Evolutionary conservation across 2,113 vertebrate genomes (phyloP).

Genomic region (Coryphaenoides rupestris): DNA sequence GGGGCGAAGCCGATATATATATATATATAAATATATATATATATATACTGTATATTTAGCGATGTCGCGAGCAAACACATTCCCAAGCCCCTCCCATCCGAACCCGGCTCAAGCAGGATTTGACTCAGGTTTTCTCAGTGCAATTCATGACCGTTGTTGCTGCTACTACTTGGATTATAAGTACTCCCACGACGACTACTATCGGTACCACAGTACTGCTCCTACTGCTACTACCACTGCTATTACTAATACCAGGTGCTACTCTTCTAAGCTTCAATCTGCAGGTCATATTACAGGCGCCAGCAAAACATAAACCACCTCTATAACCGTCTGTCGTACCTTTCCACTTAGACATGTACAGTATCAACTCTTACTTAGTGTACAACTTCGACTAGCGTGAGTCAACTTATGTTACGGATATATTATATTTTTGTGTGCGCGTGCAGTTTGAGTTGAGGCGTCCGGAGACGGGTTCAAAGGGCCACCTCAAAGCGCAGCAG

Average conservation of each 20-base stretch:
- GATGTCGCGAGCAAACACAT: conserved; percentile 28
- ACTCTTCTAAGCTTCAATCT: conserved; percentile 52
- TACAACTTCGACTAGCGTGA: conserved; percentile 16
- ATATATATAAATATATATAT: too few relatives aligned
- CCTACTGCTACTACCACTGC: conserved; percentile 23
- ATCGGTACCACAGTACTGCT: conserved; percentile 39
- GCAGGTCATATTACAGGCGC: conserved; percentile 53
- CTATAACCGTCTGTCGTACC: conserved; percentile 18
- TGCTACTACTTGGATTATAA: conserved; percentile 57
- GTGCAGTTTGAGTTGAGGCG: background rate
- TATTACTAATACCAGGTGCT: conserved; percentile 56
- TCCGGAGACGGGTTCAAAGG: conserved; percentile 28
- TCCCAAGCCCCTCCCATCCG: conserved; percentile 41
- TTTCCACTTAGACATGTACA: conserved; percentile 34
- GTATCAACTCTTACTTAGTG: conserved; percentile 28
- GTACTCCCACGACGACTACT: conserved; percentile 38
- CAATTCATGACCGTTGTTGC: conserved; percentile 56
- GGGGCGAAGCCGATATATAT: background rate
- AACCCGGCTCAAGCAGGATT: conserved; percentile 43
- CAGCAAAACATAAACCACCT: conserved; percentile 43
- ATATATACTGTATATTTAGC: too few relatives aligned
- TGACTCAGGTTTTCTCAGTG: conserved; percentile 68
- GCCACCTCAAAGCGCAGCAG: conserved; percentile 59
- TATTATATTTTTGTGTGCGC: conserved; percentile 10
- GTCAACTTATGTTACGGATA: conserved; percentile 12